Conservation (phyloP, 2,797 vertebrate genomes). For the Acridotheres tristis region DNA sequence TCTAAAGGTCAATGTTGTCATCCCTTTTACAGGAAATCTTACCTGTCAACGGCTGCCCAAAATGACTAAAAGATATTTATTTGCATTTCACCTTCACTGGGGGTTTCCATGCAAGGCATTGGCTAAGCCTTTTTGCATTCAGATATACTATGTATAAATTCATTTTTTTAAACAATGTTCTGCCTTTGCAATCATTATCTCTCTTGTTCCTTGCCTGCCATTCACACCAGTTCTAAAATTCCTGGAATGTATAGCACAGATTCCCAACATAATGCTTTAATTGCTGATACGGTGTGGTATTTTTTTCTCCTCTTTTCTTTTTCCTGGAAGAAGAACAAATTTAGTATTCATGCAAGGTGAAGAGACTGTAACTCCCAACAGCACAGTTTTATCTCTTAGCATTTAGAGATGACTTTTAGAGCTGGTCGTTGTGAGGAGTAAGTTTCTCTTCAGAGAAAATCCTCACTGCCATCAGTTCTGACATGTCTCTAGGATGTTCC, state of each 20-base stretch:
- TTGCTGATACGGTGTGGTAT: not conserved
- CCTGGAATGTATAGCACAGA: not conserved
- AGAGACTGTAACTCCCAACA: not conserved
- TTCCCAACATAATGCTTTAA: not conserved
- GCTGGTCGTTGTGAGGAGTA: not conserved
- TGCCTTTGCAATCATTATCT: constrained; percentile 3
- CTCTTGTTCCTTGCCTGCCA: not conserved
- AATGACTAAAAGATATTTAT: constrained; percentile 29
- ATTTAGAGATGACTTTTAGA: constrained; percentile 27
- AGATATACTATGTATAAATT: not conserved
- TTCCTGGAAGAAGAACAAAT: constrained; percentile 1
- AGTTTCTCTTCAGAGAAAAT: not conserved
- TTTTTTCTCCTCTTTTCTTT: not conserved
- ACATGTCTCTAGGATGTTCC: not conserved
- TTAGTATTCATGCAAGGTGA: not conserved
- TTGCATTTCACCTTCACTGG: not conserved
- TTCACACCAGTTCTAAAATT: constrained; percentile 5
- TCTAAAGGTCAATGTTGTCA: constrained; percentile 65
- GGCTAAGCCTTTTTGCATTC: not conserved
- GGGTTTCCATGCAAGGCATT: not conserved
- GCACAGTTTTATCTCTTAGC: not conserved
- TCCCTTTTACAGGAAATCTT: constrained; percentile 35
- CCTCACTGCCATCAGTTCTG: not conserved
- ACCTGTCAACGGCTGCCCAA: constrained; percentile 29
- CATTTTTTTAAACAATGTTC: not conserved